phyloP scores from a whole-genome alignment of 2,888 invertebrate species.

The Ectemnius lituratus region DNA sequence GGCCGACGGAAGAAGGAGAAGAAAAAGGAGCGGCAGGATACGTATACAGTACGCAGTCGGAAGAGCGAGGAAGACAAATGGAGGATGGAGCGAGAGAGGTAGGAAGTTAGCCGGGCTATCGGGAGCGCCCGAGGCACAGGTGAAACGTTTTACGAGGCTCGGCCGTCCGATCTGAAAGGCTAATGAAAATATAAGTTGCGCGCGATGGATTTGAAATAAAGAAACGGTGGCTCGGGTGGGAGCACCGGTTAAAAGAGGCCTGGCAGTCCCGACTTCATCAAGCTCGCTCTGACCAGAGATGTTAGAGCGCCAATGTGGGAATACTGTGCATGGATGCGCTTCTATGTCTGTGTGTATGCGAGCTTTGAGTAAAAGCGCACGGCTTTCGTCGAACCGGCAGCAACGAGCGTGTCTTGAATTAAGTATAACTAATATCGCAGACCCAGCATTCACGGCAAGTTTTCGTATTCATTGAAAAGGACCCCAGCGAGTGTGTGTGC shows the following conservation, averaged over 20 bases:
- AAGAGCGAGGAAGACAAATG: neutral
- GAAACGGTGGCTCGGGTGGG: constrained; percentile 28
- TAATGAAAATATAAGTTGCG: constrained; percentile 77
- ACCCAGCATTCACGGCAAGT: constrained; percentile 69
- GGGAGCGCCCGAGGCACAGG: constrained; percentile 62
- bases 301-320: constrained; percentile 34
- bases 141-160: constrained; percentile 67
- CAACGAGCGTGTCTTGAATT: constrained; percentile 69
- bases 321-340: constrained; percentile 11
- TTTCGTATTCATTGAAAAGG: constrained; percentile 76
- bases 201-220: constrained; percentile 62
- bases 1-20: neutral
- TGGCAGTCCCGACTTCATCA: constrained; percentile 10
- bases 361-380: constrained; percentile 1
- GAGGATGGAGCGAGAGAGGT: constrained; percentile 3
- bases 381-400: constrained; percentile 35
- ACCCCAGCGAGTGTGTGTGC: constrained; percentile 24
- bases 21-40: neutral
- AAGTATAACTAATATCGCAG: constrained; percentile 76
- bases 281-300: constrained; percentile 3
- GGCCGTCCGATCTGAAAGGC: constrained; percentile 64
- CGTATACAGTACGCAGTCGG: neutral
- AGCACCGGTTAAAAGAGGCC: constrained; percentile 7
- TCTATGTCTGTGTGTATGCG: neutral
- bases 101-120: constrained; percentile 12